Evolutionary conservation across 2,113 vertebrate genomes (phyloP), one percentile per base, ranked within the genome.

Genomic region (Platysternon megacephalum): DNA sequence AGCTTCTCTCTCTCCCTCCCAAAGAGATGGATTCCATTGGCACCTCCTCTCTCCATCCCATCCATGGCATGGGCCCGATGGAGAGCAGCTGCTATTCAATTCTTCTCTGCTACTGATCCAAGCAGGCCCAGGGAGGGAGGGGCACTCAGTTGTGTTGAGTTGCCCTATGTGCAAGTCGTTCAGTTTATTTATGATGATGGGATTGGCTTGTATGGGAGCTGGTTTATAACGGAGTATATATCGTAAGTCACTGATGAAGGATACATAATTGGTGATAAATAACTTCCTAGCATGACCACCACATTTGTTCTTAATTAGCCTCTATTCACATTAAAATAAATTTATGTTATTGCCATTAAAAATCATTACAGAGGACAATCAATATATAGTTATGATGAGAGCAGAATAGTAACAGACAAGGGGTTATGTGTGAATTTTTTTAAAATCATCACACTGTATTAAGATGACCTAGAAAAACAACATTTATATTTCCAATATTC

Each of bases 251-350:
- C 79, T 91, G 89, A 80, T 10, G 82, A 95, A 94, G 22, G 82
- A 39, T 35, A 78, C 46, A 12, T 94, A 90, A 94, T 83, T 48
- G 87, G 85, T 81, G 88, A 88, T 58, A 92, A 95, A 94, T 85
- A 94, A 92, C 94, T 82, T 94, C 80, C 81, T 61, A 92, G 61
- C 74, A 80, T 0, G 28, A 89, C 79, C 56, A 79, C 81, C 84
- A 65, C 87, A 79, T 93, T 97, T 93, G 90, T 89, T 96, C 90
- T 94, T 93, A 87, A 97, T 97, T 96, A 95, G 96, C 82, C 87
- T 56, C 78, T 84, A 68, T 88, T 92, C 86, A 78, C 79, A 88
- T 93, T 68, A 89, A 90, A 42, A 10, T 65, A 91, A 95, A 96
- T 94, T 95, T 88, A 95, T 24, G 14, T 88, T 81, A 84, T 32